phyloP scores from a whole-genome alignment of 2,888 invertebrate genomes.

The Ormyrus thymus region DNA sequence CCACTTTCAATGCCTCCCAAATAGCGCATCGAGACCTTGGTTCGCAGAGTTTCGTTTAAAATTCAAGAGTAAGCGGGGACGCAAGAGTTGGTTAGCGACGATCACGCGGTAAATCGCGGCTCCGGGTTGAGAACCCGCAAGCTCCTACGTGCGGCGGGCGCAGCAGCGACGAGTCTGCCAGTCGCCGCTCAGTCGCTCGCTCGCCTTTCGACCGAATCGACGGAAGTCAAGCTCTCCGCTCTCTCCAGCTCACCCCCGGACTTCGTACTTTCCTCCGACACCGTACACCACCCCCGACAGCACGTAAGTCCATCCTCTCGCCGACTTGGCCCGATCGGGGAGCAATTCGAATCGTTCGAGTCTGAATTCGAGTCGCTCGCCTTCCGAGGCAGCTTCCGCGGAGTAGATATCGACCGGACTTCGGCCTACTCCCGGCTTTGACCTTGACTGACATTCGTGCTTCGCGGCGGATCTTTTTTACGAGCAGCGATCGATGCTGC shows the following conservation, averaged over 20 bases:
- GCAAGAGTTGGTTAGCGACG: too few species aligned
- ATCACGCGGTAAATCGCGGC: too few species aligned
- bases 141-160: not conserved
- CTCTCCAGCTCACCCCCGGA: not conserved
- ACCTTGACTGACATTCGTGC: conserved; percentile 60
- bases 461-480: too few species aligned
- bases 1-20: too few species aligned
- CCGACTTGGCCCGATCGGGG: not conserved
- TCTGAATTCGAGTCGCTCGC: too few species aligned
- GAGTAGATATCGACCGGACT: conserved; percentile 10
- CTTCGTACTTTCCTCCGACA: not conserved
- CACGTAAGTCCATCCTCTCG: not conserved
- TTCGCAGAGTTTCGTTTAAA: too few species aligned
- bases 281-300: not conserved
- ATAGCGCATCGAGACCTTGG: too few species aligned
- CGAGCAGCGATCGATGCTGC: too few species aligned
- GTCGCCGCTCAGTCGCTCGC: conserved; percentile 55
- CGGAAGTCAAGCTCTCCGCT: not conserved
- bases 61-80: too few species aligned
- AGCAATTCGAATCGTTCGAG: too few species aligned
- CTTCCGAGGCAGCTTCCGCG: not conserved
- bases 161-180: not conserved
- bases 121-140: too few species aligned
- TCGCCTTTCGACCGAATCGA: conserved; percentile 50
- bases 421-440: conserved; percentile 43